phyloP scores from a whole-genome alignment of 1,140 invertebrate genomes.

The Plodia interpunctella region DNA sequence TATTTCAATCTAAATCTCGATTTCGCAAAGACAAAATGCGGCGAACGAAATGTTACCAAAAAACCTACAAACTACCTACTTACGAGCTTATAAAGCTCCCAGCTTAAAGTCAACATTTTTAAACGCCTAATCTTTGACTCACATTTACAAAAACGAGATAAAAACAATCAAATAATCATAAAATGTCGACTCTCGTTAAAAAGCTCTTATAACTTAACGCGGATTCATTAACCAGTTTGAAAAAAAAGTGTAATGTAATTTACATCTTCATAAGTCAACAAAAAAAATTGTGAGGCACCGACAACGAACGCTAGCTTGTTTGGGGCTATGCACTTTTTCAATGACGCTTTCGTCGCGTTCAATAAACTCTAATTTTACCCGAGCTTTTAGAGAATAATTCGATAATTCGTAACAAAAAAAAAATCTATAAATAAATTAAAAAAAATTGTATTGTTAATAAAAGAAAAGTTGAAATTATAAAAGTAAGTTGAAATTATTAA shows the following conservation, averaged over 20 bases:
- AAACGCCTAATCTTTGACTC: neutral
- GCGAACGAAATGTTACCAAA: neutral
- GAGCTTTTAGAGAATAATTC: neutral
- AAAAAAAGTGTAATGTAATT: slow-evolving; percentile 6
- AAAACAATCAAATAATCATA: slow-evolving; percentile 6
- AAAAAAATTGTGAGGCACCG: slow-evolving; percentile 6
- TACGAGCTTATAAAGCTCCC: too few species aligned
- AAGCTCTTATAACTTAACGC: neutral
- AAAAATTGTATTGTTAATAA: neutral
- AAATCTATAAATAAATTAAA: neutral
- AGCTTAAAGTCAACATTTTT: neutral
- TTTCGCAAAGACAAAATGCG: too few species aligned
- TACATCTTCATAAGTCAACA: slow-evolving; percentile 9
- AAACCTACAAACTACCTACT: too few species aligned
- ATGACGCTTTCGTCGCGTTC: slow-evolving; percentile 26
- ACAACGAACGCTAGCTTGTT: slow-evolving; percentile 12
- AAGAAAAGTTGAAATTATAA: neutral
- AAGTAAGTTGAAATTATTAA: neutral
- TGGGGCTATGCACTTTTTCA: slow-evolving; percentile 22
- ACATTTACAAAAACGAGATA: neutral
- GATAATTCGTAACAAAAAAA: neutral
- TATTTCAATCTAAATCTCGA: too few species aligned
- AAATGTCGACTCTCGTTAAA: slow-evolving; percentile 1
- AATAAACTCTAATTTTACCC: slow-evolving; percentile 11
- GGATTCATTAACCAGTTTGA: neutral